Evolutionary conservation across 2,797 vertebrate genomes (phyloP).

Genomic region (Champsocephalus gunnari): DNA sequence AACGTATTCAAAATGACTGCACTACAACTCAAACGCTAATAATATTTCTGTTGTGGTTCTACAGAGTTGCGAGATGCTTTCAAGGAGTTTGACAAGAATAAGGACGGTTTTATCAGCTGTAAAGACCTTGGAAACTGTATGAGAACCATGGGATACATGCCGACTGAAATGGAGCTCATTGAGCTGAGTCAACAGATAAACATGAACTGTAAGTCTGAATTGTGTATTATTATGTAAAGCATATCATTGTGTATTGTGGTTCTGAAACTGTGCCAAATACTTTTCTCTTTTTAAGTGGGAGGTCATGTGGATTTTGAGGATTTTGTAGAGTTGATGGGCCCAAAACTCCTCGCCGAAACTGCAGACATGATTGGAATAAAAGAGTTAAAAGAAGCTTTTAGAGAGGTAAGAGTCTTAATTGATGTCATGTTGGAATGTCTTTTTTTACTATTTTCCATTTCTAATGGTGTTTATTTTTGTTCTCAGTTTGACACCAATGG

Average conservation of each 20-base stretch:
- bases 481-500: slow-evolving; percentile 97
- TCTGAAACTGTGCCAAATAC: slow-evolving; percentile 26
- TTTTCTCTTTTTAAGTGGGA: slow-evolving; percentile 85
- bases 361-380: slow-evolving; percentile 98
- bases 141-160: slow-evolving; percentile 99
- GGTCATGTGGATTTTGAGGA: slow-evolving; percentile 99
- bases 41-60: slow-evolving; percentile 23
- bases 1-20: too few relatives aligned
- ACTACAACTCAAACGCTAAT: background rate
- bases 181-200: slow-evolving; percentile 98
- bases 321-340: slow-evolving; percentile 98
- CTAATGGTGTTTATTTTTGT: background rate
- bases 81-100: slow-evolving; percentile 98
- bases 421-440: background rate
- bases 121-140: slow-evolving; percentile 98
- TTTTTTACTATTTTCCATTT: background rate
- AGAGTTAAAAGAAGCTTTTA: slow-evolving; percentile 95
- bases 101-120: slow-evolving; percentile 97
- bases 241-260: background rate
- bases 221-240: background rate
- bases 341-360: slow-evolving; percentile 96
- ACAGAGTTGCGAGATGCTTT: slow-evolving; percentile 96
- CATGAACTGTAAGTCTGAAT: slow-evolving; percentile 92
- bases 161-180: slow-evolving; percentile 98
- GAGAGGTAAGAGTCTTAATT: slow-evolving; percentile 87